phyloP scores from a whole-genome alignment of 1,140 invertebrate species.

The Hyposmocoma kahamanoa region DNA sequence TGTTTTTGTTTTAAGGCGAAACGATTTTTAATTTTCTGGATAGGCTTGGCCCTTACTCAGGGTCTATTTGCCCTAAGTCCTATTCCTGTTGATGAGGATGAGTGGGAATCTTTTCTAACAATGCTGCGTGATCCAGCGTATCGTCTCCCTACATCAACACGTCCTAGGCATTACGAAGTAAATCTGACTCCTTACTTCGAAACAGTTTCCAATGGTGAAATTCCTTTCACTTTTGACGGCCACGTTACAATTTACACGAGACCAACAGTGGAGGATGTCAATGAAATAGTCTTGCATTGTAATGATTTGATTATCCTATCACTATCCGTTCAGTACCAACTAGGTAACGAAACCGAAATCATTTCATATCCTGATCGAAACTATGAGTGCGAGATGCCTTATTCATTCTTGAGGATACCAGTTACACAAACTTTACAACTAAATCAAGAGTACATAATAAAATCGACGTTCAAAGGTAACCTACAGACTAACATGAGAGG shows the following conservation, averaged over 20 bases:
- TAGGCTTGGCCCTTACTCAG: slow-evolving; percentile 35
- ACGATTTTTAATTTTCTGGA: slow-evolving; percentile 36
- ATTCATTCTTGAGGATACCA: slow-evolving; percentile 44
- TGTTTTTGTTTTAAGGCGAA: slow-evolving; percentile 24
- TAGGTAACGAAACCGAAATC: not conserved
- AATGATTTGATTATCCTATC: slow-evolving; percentile 73
- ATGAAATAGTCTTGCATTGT: slow-evolving; percentile 77
- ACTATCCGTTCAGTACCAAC: slow-evolving; percentile 19
- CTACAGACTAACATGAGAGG: slow-evolving; percentile 72
- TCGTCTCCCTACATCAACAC: slow-evolving; percentile 43
- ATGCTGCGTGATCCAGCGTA: slow-evolving; percentile 38
- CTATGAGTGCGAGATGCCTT: slow-evolving; percentile 35
- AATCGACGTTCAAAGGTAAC: slow-evolving; percentile 55
- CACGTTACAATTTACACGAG: slow-evolving; percentile 69
- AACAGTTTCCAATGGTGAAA: slow-evolving; percentile 29
- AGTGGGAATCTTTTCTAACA: slow-evolving; percentile 43
- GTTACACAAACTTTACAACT: slow-evolving; percentile 21
- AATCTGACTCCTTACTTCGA: slow-evolving; percentile 77
- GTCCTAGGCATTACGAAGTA: slow-evolving; percentile 75
- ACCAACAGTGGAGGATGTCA: slow-evolving; percentile 34
- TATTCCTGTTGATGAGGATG: slow-evolving; percentile 40
- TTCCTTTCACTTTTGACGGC: slow-evolving; percentile 76
- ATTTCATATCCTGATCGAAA: slow-evolving; percentile 18
- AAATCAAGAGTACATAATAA: slow-evolving; percentile 32
- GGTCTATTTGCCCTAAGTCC: slow-evolving; percentile 34